Evolutionary conservation across 1,140 invertebrate species (phyloP), one percentile per base, ranked within the genome.

Genomic region (Drosophila parvula): DNA sequence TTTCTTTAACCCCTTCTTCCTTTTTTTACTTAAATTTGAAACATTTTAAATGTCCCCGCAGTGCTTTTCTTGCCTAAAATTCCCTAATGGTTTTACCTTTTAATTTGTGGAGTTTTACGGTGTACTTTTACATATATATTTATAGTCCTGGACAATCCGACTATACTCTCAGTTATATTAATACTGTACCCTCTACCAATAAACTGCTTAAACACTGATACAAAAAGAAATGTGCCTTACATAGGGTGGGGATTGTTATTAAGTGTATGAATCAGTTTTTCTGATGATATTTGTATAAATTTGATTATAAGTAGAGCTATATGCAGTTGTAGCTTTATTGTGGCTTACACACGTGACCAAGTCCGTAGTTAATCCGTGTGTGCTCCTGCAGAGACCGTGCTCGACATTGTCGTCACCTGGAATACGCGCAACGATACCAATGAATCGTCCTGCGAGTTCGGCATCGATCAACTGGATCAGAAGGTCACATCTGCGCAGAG

Each of bases 351-450:
- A 10, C 38, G 61, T 63, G 61, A 7, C 28, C 40, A 3, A 43
- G 22, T n/a, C 16, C 55, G 36, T 32, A 34, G 50, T 60, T 74
- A 81, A 79, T 68, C 45, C 45, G 43, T 88, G 45, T 88, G 79
- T 79, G 75, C 76, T 71, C 68, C 61, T 83, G 60, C 67, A 95
- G 95, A 93, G 93, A 94, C 95, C 92, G 91, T 82, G 92, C 94
- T 93, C 62, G 94, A 97, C 68, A 96, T 98, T 92, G 94, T 97
- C 27, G 95, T 98, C 9, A 98, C 97, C 67, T 99, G 98, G 98
- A 96, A 95, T 1, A 99, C 98, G 32, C 94, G 94, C 65, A 94
- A 95, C 79, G 92, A 95, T 63, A 96, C 97, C 1, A 86, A 94
- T 11, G 93, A 94, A 69, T 96, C 97, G 0, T 88, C 95, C 32